phyloP scores from a whole-genome alignment of 2,113 vertebrate genomes.

The Bufo gargarizans region DNA sequence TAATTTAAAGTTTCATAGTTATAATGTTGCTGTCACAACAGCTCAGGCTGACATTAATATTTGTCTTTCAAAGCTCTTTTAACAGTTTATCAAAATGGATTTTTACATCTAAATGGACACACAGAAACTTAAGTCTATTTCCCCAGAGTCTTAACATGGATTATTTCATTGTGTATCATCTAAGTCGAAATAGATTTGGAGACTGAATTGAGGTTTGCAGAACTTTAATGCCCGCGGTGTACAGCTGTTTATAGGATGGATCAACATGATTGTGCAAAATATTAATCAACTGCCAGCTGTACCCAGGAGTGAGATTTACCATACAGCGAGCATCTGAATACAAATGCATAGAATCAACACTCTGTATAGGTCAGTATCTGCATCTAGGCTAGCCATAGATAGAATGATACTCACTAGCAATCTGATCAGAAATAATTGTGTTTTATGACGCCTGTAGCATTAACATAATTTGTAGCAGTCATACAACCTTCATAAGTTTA shows the following conservation, averaged over 20 bases:
- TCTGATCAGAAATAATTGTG: not conserved
- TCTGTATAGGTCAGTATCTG: not conserved
- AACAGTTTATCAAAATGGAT: constrained; percentile 22
- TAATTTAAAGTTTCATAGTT: not conserved
- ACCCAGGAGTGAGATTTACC: constrained; percentile 12
- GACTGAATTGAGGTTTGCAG: constrained; percentile 21
- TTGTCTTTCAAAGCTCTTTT: constrained; percentile 19
- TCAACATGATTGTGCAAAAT: constrained; percentile 35
- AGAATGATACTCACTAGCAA: not conserved
- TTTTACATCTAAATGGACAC: constrained; percentile 26
- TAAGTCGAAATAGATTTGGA: constrained; percentile 21
- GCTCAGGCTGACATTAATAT: constrained; percentile 12
- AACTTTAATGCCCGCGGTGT: constrained; percentile 23
- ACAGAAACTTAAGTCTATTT: constrained; percentile 26
- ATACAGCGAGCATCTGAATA: not conserved
- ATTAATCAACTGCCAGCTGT: constrained; percentile 23
- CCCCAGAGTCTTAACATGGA: constrained; percentile 35
- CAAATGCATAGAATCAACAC: not conserved
- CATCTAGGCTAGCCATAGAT: not conserved
- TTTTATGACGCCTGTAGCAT: not conserved
- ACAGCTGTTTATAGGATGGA: constrained; percentile 29
- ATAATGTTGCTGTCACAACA: not conserved
- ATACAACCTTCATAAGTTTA: not conserved
- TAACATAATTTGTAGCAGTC: not conserved
- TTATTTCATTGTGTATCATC: constrained; percentile 25